Evolutionary conservation across 1,140 invertebrate species (phyloP).

Genomic region (Leptonema lineaticorne): DNA sequence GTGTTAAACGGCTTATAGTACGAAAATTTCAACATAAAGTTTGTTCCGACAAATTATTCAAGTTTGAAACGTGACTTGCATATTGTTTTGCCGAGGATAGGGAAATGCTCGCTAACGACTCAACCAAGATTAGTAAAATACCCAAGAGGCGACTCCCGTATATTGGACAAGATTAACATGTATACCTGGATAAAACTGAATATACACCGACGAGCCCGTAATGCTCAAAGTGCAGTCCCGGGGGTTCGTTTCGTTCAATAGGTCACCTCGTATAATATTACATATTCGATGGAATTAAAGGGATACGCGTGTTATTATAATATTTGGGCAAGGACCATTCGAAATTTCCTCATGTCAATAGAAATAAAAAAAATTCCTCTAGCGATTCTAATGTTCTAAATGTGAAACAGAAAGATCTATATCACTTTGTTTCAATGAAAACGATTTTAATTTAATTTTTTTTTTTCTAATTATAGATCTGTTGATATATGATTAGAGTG

Average conservation of each 20-base stretch:
- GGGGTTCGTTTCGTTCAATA: constrained; percentile 4
- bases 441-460: too few relatives aligned
- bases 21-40: too few relatives aligned
- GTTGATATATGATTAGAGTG: too few relatives aligned
- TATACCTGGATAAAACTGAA: neutral
- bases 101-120: constrained; percentile 4
- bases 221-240: neutral
- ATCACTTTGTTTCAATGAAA: too few relatives aligned
- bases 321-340: too few relatives aligned
- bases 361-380: too few relatives aligned
- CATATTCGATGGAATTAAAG: constrained; percentile 1
- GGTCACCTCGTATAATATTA: constrained; percentile 21
- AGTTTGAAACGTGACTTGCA: neutral
- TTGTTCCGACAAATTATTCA: neutral
- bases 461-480: too few relatives aligned
- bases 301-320: neutral
- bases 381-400: too few relatives aligned
- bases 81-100: neutral
- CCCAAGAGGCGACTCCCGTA: neutral
- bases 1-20: too few relatives aligned
- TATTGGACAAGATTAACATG: constrained; percentile 2
- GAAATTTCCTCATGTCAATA: too few relatives aligned
- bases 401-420: too few relatives aligned
- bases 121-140: neutral
- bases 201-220: constrained; percentile 8